Conservation (phyloP, 2,888 invertebrate genomes). For the Barypeithes pellucidus region DNA sequence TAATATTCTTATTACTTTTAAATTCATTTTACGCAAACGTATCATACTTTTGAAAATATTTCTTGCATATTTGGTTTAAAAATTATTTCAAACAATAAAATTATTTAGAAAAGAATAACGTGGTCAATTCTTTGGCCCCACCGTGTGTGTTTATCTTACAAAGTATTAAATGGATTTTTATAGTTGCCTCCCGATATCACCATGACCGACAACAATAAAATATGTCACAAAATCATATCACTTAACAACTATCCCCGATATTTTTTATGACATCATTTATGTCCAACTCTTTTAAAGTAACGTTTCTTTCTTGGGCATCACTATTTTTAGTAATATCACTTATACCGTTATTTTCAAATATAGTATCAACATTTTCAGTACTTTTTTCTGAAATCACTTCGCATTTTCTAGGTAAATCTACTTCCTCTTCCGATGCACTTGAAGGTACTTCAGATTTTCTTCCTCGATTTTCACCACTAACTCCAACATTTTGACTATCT, state of each 20-base stretch:
- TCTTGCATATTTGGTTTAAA: too few species aligned
- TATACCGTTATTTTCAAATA: neutral
- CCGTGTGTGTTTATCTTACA: neutral
- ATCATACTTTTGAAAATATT: too few species aligned
- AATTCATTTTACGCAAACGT: too few species aligned
- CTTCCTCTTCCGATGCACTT: neutral
- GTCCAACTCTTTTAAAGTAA: neutral
- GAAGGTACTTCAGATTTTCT: neutral
- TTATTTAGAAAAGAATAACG: too few species aligned
- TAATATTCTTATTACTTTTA: too few species aligned
- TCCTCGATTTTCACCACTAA: constrained; percentile 8
- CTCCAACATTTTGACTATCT: constrained; percentile 24
- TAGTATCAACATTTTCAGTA: neutral
- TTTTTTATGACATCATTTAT: neutral
- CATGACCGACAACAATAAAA: too few species aligned
- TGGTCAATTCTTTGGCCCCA: too few species aligned
- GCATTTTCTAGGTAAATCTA: neutral
- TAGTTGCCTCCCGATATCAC: too few species aligned
- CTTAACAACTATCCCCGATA: constrained; percentile 8
- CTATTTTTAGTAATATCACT: constrained; percentile 2
- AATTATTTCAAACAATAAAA: too few species aligned
- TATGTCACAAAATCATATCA: too few species aligned
- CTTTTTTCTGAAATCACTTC: neutral
- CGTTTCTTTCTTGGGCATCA: neutral
- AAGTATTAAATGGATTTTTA: neutral